These are phyloP conservation scores for Varanus komodoensis DNA, from an alignment of 2,113 vertebrate genomes.

Conservation along the genomic window DNA sequence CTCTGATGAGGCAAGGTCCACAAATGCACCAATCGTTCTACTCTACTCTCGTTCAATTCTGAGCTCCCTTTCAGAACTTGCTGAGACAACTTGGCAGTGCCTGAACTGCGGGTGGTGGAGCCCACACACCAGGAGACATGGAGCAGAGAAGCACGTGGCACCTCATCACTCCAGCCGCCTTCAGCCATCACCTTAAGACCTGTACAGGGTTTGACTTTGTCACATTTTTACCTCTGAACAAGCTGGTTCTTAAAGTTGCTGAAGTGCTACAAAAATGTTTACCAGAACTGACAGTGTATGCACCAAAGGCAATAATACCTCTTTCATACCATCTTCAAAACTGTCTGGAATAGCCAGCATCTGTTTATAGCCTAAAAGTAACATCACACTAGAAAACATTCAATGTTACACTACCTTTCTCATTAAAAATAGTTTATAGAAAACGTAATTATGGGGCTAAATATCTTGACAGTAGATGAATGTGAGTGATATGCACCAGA, in stretches of 20 bases:
- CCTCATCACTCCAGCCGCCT: too few species aligned
- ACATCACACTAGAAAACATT: neutral
- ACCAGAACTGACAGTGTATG: neutral
- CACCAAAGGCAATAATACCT: neutral
- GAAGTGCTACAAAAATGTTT: neutral
- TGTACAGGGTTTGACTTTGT: neutral
- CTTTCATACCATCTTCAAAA: neutral
- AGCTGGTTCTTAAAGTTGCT: neutral
- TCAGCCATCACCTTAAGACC: too few species aligned
- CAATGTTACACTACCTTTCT: neutral
- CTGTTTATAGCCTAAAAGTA: neutral
- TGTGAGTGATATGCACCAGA: neutral
- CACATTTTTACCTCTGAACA: neutral
- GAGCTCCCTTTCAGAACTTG: too few species aligned
- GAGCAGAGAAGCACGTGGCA: too few species aligned
- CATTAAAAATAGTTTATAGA: neutral
- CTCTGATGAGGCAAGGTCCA: too few species aligned
- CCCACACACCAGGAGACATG: too few species aligned
- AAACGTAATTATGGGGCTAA: neutral
- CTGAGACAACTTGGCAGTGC: too few species aligned
- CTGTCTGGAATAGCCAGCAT: neutral
- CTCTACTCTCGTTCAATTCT: too few species aligned
- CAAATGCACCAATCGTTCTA: too few species aligned
- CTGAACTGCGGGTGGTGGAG: too few species aligned
- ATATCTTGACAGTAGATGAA: neutral